Evolutionary conservation across 2,797 vertebrate species (phyloP).

Genomic region (Telmatherina bonti): DNA sequence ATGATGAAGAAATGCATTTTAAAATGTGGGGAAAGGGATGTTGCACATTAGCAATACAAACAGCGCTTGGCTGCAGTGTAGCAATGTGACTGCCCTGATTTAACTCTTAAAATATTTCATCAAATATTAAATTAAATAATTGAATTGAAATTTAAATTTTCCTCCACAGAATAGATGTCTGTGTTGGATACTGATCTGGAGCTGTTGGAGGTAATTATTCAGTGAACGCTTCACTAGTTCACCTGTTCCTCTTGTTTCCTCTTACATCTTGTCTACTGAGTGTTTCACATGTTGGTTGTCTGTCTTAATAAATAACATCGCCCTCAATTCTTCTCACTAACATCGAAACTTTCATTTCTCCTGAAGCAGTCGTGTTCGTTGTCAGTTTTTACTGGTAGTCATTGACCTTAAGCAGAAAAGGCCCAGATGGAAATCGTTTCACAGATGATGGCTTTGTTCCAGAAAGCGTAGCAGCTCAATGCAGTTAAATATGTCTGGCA

Average conservation of each 20-base stretch:
- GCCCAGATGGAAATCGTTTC: no score
- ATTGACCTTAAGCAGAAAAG: neutral
- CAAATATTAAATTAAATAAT: no score
- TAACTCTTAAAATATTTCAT: no score
- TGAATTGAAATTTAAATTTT: no score
- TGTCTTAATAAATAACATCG: neutral
- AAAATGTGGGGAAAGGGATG: no score
- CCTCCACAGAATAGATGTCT: no score
- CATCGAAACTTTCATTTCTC: neutral
- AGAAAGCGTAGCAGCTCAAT: neutral
- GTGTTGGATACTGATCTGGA: no score
- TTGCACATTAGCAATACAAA: no score
- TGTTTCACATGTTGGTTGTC: neutral
- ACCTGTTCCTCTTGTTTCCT: neutral
- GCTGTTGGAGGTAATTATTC: no score
- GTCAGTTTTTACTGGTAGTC: neutral
- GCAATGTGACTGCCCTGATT: no score
- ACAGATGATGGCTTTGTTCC: neutral
- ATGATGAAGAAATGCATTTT: no score
- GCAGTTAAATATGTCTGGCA: neutral
- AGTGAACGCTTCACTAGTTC: neutral
- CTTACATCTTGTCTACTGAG: neutral
- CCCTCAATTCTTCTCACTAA: neutral
- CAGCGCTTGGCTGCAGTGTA: no score
- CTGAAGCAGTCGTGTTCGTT: neutral